Evolutionary conservation across 2,888 invertebrate species (phyloP).

Genomic region (Papilio demoleus): DNA sequence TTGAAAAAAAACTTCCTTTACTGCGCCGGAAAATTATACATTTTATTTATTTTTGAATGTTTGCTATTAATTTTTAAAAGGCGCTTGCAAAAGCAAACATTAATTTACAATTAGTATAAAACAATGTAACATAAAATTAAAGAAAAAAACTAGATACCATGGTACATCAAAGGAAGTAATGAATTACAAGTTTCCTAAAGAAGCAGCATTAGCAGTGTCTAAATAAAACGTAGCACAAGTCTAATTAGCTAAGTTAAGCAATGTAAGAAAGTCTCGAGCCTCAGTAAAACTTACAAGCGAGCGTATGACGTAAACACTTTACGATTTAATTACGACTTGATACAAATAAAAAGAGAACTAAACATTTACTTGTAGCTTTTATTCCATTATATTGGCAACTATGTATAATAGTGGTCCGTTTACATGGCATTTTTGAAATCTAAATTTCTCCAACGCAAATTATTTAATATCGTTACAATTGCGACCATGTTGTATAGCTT

Average conservation of each 20-base stretch:
- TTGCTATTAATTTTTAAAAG: slow-evolving; percentile 9
- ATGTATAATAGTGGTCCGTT: too few relatives aligned
- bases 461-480: too few relatives aligned
- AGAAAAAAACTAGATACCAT: neutral
- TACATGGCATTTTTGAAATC: too few relatives aligned
- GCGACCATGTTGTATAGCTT: too few relatives aligned
- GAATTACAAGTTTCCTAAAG: slow-evolving; percentile 47
- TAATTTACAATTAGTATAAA: neutral
- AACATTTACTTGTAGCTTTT: slow-evolving; percentile 4
- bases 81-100: neutral
- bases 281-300: slow-evolving; percentile 3
- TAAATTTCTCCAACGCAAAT: too few relatives aligned
- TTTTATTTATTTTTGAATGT: neutral
- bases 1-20: neutral
- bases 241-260: slow-evolving; percentile 46
- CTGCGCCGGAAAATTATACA: too few relatives aligned
- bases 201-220: slow-evolving; percentile 41
- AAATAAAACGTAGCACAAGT: slow-evolving; percentile 43
- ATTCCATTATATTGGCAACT: too few relatives aligned
- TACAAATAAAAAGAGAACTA: slow-evolving; percentile 13
- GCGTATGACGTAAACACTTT: neutral
- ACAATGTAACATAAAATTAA: too few relatives aligned
- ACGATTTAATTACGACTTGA: neutral
- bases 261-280: slow-evolving; percentile 39
- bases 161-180: slow-evolving; percentile 40